Base-by-base conservation (phyloP, 1,140 invertebrate species). In the Cylas formicarius region DNA sequence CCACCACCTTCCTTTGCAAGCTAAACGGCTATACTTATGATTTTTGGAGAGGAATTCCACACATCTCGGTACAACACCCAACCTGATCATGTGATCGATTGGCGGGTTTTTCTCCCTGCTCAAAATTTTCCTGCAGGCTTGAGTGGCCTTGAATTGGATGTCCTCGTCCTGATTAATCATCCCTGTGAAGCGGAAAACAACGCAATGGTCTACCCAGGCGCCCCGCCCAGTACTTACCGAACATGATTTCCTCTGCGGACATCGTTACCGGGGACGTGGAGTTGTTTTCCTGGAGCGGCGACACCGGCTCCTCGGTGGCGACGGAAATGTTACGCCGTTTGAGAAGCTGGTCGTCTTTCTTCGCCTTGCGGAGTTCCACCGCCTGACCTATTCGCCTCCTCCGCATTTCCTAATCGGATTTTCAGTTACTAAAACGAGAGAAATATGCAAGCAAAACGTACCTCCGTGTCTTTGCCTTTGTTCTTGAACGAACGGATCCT, bases 281-380 rank as follows among this genome's bases (percentile, higher is more conserved):
- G 67, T 71, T 72, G 38, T 61, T 60, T 28, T 80, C 73, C 48
- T 75, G 73, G 0, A 77, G 60, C 4, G 75, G 75, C 7, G 71
- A 73, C 4, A 69, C 61, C 0, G 68, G 55, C 36, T 78, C 74
- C 20, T 74, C 70, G 11, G 70, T 63, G 23, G 48, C 66, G 4
- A 28, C 22, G 4, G 74, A 63, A 35, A 72, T 71, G 19, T 97
- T 82, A 38, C 96, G 75, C 29, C 91, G 72, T 70, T 99, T 99
- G 1, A 86, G 72, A n/a, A 99, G 69, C 60, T 94, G 90, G 57
- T 98, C 93, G 70, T 98, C 93, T 61, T 95, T 89, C 28, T 88
- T 86, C 4, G 84, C 82, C 72, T 97, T 98, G 10, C 96, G 72
- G 5, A 99, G 70, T 55, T 95, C 87, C 8, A 97, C 80, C 6